phyloP scores from a whole-genome alignment of 2,113 vertebrate genomes.

The Cynopterus brachyotis region DNA sequence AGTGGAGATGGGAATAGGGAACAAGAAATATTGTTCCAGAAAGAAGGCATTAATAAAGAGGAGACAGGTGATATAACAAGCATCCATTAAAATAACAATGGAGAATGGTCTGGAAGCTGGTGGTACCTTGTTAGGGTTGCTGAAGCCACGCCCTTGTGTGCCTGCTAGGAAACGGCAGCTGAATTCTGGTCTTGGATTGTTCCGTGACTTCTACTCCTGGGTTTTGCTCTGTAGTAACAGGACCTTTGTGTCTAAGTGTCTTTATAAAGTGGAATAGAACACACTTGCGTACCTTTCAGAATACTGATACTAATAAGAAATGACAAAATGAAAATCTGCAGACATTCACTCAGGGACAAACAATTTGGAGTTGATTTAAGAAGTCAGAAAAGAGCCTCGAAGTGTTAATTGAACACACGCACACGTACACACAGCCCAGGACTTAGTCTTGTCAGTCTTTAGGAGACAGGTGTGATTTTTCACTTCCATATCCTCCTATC shows the following conservation, averaged over 20 bases:
- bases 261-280: not conserved
- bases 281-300: not conserved
- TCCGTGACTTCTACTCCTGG: not conserved
- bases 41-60: not conserved
- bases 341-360: not conserved
- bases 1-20: not conserved
- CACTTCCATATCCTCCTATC: not conserved
- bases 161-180: not conserved
- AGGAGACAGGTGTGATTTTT: not conserved
- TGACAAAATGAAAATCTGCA: not conserved
- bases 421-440: not conserved
- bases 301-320: not conserved
- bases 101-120: not conserved
- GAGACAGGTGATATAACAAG: not conserved
- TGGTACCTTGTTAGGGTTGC: not conserved
- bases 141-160: not conserved
- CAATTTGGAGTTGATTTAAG: not conserved
- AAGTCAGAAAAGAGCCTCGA: not conserved
- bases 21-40: not conserved
- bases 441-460: not conserved
- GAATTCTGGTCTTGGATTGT: not conserved
- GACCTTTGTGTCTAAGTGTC: not conserved
- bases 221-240: slow-evolving; percentile 7
- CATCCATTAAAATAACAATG: not conserved
- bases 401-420: not conserved